Base-by-base conservation (phyloP, 2,888 invertebrate species). In the Odontocerum albicorne region DNA sequence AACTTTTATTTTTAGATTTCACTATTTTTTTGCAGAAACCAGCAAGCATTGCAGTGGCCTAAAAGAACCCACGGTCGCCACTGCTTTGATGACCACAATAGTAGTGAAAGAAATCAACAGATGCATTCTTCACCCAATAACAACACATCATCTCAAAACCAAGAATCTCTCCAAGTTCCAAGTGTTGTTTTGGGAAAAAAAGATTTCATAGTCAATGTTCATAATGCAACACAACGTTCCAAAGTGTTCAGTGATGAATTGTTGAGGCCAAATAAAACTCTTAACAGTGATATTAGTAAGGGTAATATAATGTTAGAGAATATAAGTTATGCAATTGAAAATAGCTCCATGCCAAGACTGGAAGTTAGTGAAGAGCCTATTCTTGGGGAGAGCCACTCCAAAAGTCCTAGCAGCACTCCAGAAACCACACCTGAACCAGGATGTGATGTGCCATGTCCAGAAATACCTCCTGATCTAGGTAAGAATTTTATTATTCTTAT, bases 31-130 rank as follows among this genome's bases (percentile, higher is more conserved):
- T 53, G n/a, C 33, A 55, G 55, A 31, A 49, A 22, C 16, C 13
- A 43, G 19, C 42, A 36, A 16, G 19, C 31, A 8, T 6, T 59
- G n/a, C 53, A 57, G 46, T 60, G 60, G 60, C 60, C 57, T 15
- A 60, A 60, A 32, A 49, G 60, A 4, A 57, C 55, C 4, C 55
- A 60, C 42, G 54, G 57, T 10, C 55, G 55, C 3, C 60, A 57
- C 21, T 60, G 57, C 20, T 60, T 60, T 36, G 58, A 58, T 13
- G 60, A 47, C 21, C 57, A 51, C 12, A 27, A 39, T 10, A 7
- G 36, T 8, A n/a, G 17, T 27, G 10, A 27, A 4, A 15, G 16
- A 16, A 20, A 13, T 1, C 45, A 53, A 13, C 33, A 40, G 17
- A 39, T 20, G 13, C 21, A 15, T n/a, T 19, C 33, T 15, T 15